phyloP scores from a whole-genome alignment of 2,888 invertebrate genomes.

The Epinotia demarniana region DNA sequence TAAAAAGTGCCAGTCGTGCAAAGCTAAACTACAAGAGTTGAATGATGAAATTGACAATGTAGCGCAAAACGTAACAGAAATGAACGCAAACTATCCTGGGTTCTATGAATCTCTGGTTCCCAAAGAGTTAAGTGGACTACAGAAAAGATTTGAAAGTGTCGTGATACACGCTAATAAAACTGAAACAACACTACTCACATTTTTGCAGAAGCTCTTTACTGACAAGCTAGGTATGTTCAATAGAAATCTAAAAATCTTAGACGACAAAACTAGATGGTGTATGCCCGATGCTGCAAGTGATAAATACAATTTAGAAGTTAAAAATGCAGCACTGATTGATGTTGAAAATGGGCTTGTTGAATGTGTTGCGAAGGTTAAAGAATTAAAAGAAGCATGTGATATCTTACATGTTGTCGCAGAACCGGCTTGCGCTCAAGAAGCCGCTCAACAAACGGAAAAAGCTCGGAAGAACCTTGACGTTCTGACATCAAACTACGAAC shows the following conservation, averaged over 20 bases:
- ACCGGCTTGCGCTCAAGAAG: conserved; percentile 87
- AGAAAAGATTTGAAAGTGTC: conserved; percentile 92
- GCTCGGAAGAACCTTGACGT: conserved; percentile 89
- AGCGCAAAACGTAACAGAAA: conserved; percentile 87
- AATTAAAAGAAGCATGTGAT: conserved; percentile 89
- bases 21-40: conserved; percentile 88
- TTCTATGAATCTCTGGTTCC: conserved; percentile 91
- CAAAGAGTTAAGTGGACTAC: conserved; percentile 93
- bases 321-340: conserved; percentile 91
- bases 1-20: conserved; percentile 89
- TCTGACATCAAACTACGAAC: conserved; percentile 87
- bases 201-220: conserved; percentile 94
- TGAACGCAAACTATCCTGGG: conserved; percentile 90
- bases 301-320: conserved; percentile 96
- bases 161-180: conserved; percentile 92
- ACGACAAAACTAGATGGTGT: conserved; percentile 97
- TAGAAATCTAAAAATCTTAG: conserved; percentile 90
- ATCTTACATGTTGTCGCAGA: conserved; percentile 90
- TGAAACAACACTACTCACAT: conserved; percentile 89
- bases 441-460: conserved; percentile 88
- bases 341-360: conserved; percentile 90
- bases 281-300: conserved; percentile 95
- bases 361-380: conserved; percentile 87
- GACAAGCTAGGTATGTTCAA: conserved; percentile 93
- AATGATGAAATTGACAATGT: conserved; percentile 88